Base-by-base conservation (phyloP, 2,797 vertebrate genomes). In the Erpetoichthys calabaricus region DNA sequence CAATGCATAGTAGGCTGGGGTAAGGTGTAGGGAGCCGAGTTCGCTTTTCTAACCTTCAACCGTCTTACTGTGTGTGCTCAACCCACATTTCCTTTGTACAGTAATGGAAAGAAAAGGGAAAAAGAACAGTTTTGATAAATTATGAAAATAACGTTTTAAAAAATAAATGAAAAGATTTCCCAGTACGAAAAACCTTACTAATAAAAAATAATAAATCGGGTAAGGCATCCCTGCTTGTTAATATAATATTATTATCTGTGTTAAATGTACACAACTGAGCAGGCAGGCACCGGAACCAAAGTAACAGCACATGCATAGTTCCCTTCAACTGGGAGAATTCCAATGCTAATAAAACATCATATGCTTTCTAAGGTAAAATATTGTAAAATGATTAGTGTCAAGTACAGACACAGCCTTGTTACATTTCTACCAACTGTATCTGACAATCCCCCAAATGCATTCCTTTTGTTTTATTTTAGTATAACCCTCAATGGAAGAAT, bases 191-290 rank as follows among this genome's bases (percentile, higher is more conserved):
- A 54, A 3, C n/a, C 53, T 54, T 54, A 6, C 42, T 42, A 54
- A 54, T 76, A 75, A 82, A 83, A 75, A 75, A 87, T 83, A 89
- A 86, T 79, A 86, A 82, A 87, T 84, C 87, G 91, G 91, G 86
- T 96, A 97, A 97, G 94, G 94, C 94, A 92, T 94, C 89, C 91
- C 91, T 95, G 94, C 88, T 93, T 87, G 91, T 88, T 91, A 92
- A 91, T 88, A 88, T 83, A 85, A 62, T 76, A 86, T n/a, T n/a
- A n/a, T n/a, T n/a, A n/a, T 90, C 82, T 88, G 86, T 76, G 77
- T 86, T 87, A 80, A 77, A 75, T 80, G 79, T 86, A 87, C 78
- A 82, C 68, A 73, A 84, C 81, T 83, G 80, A 80, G 79, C 89
- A 87, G 57, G 77, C 71, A 80, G 89, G 89, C 85, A 85, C 89